Conservation (phyloP, 2,888 invertebrate genomes). For the Microctonus aethiopoides region DNA sequence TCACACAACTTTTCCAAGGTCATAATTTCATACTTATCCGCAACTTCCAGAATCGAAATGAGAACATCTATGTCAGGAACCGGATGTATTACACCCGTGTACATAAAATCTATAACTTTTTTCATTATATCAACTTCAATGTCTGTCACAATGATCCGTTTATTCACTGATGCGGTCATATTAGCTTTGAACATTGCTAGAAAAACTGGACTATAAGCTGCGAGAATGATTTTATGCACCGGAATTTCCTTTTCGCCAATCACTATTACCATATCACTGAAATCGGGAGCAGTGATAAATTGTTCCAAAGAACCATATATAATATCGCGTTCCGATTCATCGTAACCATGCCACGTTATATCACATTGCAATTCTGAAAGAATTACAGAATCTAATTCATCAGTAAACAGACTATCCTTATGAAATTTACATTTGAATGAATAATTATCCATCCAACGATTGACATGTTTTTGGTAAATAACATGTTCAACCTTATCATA, state of each 20-base stretch:
- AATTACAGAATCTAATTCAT: not conserved
- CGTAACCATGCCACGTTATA: not conserved
- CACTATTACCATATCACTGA: not conserved
- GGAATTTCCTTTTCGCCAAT: not conserved
- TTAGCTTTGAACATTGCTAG: not conserved
- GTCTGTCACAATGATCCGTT: not conserved
- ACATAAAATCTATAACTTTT: not conserved
- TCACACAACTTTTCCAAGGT: not conserved
- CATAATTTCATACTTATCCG: not conserved
- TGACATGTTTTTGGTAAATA: no score
- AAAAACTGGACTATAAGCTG: conserved; percentile 8
- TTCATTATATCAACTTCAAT: not conserved
- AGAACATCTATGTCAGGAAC: not conserved
- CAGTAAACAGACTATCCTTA: not conserved
- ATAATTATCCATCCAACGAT: not conserved
- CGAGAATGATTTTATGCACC: conserved; percentile 3
- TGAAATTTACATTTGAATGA: not conserved
- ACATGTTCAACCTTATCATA: no score
- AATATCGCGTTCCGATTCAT: not conserved
- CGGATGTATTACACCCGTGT: not conserved
- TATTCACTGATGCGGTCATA: not conserved
- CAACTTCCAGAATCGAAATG: not conserved
- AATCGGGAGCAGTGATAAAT: not conserved
- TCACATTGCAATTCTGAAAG: not conserved
- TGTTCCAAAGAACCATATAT: not conserved